phyloP scores from a whole-genome alignment of 2,888 invertebrate genomes.

The Sturmia bella region DNA sequence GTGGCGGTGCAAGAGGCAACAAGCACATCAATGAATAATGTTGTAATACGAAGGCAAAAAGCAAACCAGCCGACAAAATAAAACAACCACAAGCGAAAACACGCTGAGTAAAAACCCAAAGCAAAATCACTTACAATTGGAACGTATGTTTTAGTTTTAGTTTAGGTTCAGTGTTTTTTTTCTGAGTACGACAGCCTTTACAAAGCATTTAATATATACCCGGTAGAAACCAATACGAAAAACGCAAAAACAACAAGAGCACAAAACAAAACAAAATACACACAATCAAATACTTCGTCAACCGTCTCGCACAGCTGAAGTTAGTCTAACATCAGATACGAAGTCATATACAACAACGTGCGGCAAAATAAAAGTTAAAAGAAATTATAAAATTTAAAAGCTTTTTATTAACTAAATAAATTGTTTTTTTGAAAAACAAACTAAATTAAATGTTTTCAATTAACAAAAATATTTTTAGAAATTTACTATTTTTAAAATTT shows the following conservation, averaged over 20 bases:
- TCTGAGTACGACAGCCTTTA: conserved; percentile 48
- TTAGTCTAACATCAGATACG: conserved; percentile 81
- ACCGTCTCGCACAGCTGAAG: conserved; percentile 74
- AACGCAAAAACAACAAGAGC: conserved; percentile 44
- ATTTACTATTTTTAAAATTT: conserved; percentile 45
- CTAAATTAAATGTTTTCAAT: conserved; percentile 22
- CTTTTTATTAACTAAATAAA: conserved; percentile 42
- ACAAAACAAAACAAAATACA: conserved; percentile 65
- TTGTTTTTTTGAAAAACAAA: conserved; percentile 28
- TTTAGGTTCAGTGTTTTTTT: conserved; percentile 38
- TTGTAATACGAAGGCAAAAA: conserved; percentile 36
- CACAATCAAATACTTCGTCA: conserved; percentile 69
- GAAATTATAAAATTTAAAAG: conserved; percentile 19
- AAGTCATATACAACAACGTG: conserved; percentile 80
- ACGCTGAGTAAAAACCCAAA: conserved; percentile 25
- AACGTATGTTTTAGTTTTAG: conserved; percentile 64
- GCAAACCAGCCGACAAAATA: conserved; percentile 13
- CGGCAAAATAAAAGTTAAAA: conserved; percentile 72
- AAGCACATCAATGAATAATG: conserved; percentile 27
- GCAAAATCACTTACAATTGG: conserved; percentile 41
- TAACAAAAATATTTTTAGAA: conserved; percentile 35
- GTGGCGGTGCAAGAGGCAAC: conserved; percentile 39
- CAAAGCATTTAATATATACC: conserved; percentile 63
- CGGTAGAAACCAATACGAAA: conserved; percentile 70
- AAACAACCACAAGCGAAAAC: conserved; percentile 7